phyloP scores from a whole-genome alignment of 2,888 invertebrate genomes.

The Xestia rhomboidea region DNA sequence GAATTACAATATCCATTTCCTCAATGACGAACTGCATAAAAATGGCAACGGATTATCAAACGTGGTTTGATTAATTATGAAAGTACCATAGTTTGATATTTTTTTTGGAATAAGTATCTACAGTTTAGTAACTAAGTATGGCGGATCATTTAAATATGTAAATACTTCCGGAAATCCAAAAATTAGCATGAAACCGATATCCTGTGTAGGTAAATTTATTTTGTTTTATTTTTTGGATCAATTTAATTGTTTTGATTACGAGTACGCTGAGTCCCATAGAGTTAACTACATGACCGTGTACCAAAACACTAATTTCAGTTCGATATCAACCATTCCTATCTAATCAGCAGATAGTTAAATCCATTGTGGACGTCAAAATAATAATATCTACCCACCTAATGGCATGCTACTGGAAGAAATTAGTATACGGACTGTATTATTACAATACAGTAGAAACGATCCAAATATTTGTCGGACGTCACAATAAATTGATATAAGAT shows the following conservation, averaged over 20 bases:
- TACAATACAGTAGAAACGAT: slow-evolving; percentile 24
- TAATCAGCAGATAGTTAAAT: slow-evolving; percentile 37
- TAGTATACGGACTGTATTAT: slow-evolving; percentile 1
- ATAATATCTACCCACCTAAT: slow-evolving; percentile 37
- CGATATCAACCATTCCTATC: slow-evolving; percentile 44
- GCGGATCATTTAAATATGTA: slow-evolving; percentile 24
- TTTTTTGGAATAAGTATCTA: background rate
- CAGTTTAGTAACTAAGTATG: slow-evolving; percentile 17
- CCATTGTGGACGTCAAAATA: slow-evolving; percentile 37
- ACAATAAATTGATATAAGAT: slow-evolving; percentile 56
- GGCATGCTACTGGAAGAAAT: slow-evolving; percentile 20
- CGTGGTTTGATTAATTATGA: slow-evolving; percentile 45
- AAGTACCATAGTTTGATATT: background rate
- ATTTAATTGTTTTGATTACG: background rate
- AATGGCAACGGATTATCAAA: slow-evolving; percentile 24
- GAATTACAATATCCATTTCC: slow-evolving; percentile 53
- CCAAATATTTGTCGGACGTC: slow-evolving; percentile 46
- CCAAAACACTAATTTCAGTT: slow-evolving; percentile 23
- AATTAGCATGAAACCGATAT: slow-evolving; percentile 4
- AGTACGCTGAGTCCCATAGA: background rate
- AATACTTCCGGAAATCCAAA: slow-evolving; percentile 32
- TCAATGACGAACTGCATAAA: slow-evolving; percentile 32
- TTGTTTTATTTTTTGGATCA: background rate
- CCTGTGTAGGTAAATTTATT: background rate
- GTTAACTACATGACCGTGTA: background rate